These are phyloP conservation scores for Diabrotica virgifera DNA, from an alignment of 1,140 invertebrate species.

Conservation along the genomic window DNA sequence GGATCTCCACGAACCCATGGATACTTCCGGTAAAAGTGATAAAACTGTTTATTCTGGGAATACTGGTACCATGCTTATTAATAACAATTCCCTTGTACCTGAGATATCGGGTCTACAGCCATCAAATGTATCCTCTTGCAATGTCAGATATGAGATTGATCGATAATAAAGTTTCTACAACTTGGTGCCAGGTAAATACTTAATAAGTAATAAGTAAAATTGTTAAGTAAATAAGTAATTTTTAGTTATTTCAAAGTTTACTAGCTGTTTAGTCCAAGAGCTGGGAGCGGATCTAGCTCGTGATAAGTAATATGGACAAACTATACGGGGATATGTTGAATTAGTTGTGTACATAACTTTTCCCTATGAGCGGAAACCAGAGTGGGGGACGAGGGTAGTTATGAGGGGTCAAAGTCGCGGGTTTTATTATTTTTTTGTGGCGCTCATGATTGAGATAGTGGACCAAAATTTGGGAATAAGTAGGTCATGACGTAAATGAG, in stretches of 20 bases:
- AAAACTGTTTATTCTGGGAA: conserved; percentile 61
- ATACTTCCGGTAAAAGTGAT: conserved; percentile 60
- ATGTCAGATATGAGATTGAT: conserved; percentile 74
- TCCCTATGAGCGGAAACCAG: no score
- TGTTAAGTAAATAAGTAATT: no score
- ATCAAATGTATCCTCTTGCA: conserved; percentile 68
- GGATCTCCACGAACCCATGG: conserved; percentile 22
- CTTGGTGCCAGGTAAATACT: conserved; percentile 77
- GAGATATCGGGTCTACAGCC: conserved; percentile 64
- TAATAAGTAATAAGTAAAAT: no score
- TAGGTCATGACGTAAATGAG: no score
- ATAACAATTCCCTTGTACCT: conserved; percentile 66
- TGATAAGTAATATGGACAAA: no score
- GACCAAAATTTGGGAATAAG: no score
- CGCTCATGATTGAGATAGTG: no score
- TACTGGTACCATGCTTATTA: conserved; percentile 62
- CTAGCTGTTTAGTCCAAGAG: background rate
- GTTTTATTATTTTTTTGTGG: no score
- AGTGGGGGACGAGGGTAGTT: no score
- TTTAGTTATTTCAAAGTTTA: background rate
- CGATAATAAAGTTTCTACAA: conserved; percentile 68
- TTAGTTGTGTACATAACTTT: no score
- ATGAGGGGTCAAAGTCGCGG: no score
- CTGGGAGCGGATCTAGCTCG: background rate
- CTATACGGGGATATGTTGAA: no score